Percentiles rank a stretch among this genome's conserved stretches.
Evolutionary conservation across 2,888 invertebrate genomes (phyloP).

Genomic region (Ennomos erosarius): DNA sequence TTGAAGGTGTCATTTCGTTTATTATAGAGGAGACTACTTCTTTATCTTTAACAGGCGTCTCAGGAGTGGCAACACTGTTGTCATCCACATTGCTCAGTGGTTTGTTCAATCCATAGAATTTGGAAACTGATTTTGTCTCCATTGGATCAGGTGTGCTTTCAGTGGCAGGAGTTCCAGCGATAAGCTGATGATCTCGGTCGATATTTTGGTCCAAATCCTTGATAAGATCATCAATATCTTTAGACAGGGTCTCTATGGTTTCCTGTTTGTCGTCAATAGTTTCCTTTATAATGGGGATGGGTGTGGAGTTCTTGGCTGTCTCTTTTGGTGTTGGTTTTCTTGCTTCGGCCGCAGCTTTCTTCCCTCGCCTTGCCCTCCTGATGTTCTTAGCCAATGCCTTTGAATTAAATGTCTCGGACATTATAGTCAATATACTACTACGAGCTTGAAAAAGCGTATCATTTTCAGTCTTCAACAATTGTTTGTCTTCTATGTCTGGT

Average conservation of each 20-base stretch:
- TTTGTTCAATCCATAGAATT: slow-evolving; percentile 72
- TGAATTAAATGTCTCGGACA: slow-evolving; percentile 83
- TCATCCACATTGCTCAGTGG: slow-evolving; percentile 67
- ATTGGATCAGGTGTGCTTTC: slow-evolving; percentile 51
- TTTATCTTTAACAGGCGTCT: slow-evolving; percentile 74
- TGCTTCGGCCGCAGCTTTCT: slow-evolving; percentile 70
- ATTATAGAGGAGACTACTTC: slow-evolving; percentile 54
- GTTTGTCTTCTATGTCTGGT: slow-evolving; percentile 85
- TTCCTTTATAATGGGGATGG: slow-evolving; percentile 53
- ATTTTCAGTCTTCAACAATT: slow-evolving; percentile 86
- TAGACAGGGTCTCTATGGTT: slow-evolving; percentile 75
- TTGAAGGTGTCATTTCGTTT: slow-evolving; percentile 71
- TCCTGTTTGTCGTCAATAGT: slow-evolving; percentile 69
- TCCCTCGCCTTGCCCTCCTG: slow-evolving; percentile 75
- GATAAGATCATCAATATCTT: slow-evolving; percentile 80
- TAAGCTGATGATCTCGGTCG: slow-evolving; percentile 65
- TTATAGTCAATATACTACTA: slow-evolving; percentile 82
- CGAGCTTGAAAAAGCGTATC: slow-evolving; percentile 82
- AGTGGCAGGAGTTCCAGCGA: slow-evolving; percentile 40
- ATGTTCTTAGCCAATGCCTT: slow-evolving; percentile 80
- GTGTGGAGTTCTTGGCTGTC: slow-evolving; percentile 36
- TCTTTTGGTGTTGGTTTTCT: slow-evolving; percentile 45
- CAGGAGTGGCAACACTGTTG: slow-evolving; percentile 58
- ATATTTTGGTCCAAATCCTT: slow-evolving; percentile 76
- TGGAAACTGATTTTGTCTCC: slow-evolving; percentile 67